A percentile compares a stretch with the other conserved stretches of the same genome.
Conservation (phyloP, 1,140 invertebrate species). For the Hydropsyche tenuis region DNA sequence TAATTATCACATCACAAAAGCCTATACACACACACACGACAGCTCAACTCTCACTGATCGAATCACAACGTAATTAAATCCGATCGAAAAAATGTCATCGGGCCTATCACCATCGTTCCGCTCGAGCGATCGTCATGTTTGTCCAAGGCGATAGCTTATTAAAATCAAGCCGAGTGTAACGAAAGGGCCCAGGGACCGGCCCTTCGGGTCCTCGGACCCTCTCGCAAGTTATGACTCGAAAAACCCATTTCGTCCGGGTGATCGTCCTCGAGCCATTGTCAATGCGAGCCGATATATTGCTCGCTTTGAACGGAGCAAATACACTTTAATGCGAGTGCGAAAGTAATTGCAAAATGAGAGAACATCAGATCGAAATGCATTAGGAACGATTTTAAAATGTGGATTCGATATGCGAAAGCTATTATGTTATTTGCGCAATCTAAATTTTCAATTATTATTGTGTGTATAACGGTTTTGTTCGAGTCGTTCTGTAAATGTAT, state of each 20-base stretch:
- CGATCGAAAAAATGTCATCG: background rate
- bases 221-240: constrained; percentile 25
- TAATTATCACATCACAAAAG: no score
- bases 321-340: background rate
- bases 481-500: no score
- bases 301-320: background rate
- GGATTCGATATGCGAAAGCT: no score
- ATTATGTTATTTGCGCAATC: no score
- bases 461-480: no score
- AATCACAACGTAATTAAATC: background rate
- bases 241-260: constrained; percentile 37
- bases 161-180: constrained; percentile 24
- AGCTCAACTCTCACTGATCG: no score
- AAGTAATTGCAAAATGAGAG: constrained; percentile 18
- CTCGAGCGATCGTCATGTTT: background rate
- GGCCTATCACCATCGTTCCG: background rate
- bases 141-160: constrained; percentile 7
- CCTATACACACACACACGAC: no score
- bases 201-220: constrained; percentile 10
- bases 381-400: no score
- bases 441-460: no score
- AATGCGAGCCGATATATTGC: constrained; percentile 37
- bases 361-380: background rate
- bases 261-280: constrained; percentile 41
- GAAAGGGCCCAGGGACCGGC: constrained; percentile 24